Evolutionary conservation across 2,888 invertebrate species (phyloP), one percentile per base, ranked within the genome.

Genomic region (Lepeophtheirus nordmannii): DNA sequence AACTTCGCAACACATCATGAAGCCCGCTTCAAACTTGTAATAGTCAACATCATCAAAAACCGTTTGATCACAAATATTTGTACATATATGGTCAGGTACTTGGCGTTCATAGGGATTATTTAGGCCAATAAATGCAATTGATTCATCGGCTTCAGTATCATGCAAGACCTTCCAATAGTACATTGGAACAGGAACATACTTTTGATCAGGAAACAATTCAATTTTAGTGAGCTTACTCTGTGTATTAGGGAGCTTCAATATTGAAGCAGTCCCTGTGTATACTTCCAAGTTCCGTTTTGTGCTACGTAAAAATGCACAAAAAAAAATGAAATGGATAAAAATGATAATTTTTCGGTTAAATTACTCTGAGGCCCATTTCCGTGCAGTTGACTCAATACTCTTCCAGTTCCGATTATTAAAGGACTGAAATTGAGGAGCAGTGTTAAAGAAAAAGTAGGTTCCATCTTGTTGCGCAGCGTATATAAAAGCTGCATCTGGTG

Each of bases 41-140:
- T 40, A 63, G 62, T 68, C 62, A 58, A 61, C 67, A n/a, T 68
- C 68, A 17, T 63, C 59, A 66, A 66, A 68, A 10, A 53, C 30
- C 10, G 67, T 40, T 22, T 60, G 38, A 7, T 37, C n/a, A 40
- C 68, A 68, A 11, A 65, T 20, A 41, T 68, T 64, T n/a, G 30
- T 37, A 57, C 67, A 67, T 10, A 60, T 60, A 23, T 30, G 23
- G 7, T 60, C 39, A 1, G 38, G 17, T 7, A 20, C 14, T n/a
- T 23, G 23, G 9, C 65, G 12, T 22, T 37, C 58, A 9, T 30
- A 22, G 9, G 59, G 40, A 8, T 61, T 60, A 75, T 84, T 84
- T 67, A 82, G 78, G 58, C 81, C 79, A 10, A 84, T 72, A 70
- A 83, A 80, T 1, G 80, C 83, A 1, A 82, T 78, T 14, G 40